phyloP scores from a whole-genome alignment of 2,113 vertebrate genomes.

The Stigmatopora argus region DNA sequence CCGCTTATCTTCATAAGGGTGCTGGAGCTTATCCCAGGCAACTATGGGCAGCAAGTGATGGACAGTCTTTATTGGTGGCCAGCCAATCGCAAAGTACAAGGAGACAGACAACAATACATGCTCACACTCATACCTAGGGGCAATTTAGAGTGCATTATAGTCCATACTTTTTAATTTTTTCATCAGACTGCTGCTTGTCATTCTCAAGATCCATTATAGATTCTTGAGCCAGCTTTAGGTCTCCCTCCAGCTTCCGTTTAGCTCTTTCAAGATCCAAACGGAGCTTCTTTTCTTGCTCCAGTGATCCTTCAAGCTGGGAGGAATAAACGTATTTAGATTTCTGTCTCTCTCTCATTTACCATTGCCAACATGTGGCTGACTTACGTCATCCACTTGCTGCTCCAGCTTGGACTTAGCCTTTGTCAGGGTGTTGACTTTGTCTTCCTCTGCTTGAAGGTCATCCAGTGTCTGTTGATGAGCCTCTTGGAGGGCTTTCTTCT shows the following conservation, averaged over 20 bases:
- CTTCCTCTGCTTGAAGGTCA: slow-evolving; percentile 79
- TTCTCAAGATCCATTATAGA: slow-evolving; percentile 65
- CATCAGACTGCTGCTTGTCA: slow-evolving; percentile 63
- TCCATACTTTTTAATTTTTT: slow-evolving; percentile 60
- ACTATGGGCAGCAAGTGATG: no score
- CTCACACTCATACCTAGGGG: no score
- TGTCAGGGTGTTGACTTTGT: slow-evolving; percentile 74
- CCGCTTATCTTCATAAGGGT: no score
- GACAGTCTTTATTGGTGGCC: no score
- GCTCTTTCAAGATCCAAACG: slow-evolving; percentile 77
- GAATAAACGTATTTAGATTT: not conserved
- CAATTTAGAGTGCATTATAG: no score
- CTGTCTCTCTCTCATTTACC: not conserved
- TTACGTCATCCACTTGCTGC: slow-evolving; percentile 67
- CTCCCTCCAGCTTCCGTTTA: slow-evolving; percentile 61
- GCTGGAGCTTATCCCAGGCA: no score
- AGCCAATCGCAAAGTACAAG: no score
- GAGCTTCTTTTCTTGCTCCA: slow-evolving; percentile 84
- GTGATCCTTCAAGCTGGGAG: slow-evolving; percentile 75
- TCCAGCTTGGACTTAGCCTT: slow-evolving; percentile 69
- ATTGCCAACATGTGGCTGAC: slow-evolving; percentile 3
- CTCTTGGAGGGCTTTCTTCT: slow-evolving; percentile 82
- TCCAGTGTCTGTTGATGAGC: slow-evolving; percentile 77
- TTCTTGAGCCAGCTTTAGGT: slow-evolving; percentile 62
- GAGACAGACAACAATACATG: no score